phyloP scores from a whole-genome alignment of 2,113 vertebrate species.

The Erythrolamprus reginae region DNA sequence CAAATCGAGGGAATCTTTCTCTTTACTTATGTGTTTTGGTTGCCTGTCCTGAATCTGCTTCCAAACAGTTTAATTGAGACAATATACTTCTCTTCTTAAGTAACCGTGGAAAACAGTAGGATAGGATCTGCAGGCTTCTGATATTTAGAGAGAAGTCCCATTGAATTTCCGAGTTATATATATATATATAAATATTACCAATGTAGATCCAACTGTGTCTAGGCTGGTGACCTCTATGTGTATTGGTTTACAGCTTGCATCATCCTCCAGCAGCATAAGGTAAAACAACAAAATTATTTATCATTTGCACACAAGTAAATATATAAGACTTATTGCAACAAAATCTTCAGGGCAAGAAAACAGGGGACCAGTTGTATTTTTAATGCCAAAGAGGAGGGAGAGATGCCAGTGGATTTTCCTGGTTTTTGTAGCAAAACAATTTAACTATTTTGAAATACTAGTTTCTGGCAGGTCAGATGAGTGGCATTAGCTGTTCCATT shows the following conservation, averaged over 20 bases:
- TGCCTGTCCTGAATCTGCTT: neutral
- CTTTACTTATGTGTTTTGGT: neutral
- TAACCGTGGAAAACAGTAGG: neutral
- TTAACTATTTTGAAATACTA: neutral
- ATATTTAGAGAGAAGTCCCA: neutral
- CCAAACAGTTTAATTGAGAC: neutral
- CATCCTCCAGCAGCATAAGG: neutral
- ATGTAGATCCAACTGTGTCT: neutral
- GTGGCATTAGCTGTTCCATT: neutral
- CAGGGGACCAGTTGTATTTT: neutral
- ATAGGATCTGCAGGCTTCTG: neutral
- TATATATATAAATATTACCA: neutral
- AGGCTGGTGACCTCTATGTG: neutral
- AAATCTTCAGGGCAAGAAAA: neutral
- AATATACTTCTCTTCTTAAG: neutral
- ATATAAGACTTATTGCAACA: neutral
- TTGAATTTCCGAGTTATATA: neutral
- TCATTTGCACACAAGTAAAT: neutral
- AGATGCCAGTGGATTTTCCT: neutral
- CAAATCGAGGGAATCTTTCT: neutral
- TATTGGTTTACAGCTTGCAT: neutral
- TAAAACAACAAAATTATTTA: neutral
- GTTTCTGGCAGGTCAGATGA: neutral
- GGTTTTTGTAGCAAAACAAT: neutral
- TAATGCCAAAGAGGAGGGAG: neutral